phyloP scores from a whole-genome alignment of 2,888 invertebrate species.

The Herminia tarsipennalis region DNA sequence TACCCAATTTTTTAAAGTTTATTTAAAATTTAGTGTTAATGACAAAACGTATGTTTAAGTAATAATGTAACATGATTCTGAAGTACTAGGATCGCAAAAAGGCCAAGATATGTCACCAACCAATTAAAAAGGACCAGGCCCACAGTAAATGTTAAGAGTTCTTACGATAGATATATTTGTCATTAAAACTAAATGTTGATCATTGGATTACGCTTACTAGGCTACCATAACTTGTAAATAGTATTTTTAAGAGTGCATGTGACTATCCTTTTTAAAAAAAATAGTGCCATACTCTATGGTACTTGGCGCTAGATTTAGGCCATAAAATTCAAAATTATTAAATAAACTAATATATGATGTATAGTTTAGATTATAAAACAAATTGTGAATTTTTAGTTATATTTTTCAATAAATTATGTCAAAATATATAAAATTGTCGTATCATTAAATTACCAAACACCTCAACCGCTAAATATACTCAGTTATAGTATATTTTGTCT shows the following conservation, averaged over 20 bases:
- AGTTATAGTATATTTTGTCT: too few relatives aligned
- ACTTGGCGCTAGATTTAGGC: slow-evolving; percentile 18
- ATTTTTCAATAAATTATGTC: slow-evolving; percentile 47
- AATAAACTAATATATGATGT: slow-evolving; percentile 41
- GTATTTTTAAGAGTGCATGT: slow-evolving; percentile 22
- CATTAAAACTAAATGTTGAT: slow-evolving; percentile 3
- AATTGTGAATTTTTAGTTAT: slow-evolving; percentile 43
- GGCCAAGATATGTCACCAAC: background rate
- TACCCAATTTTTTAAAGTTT: too few relatives aligned
- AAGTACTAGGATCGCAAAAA: too few relatives aligned
- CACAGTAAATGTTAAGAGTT: too few relatives aligned
- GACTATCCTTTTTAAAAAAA: background rate
- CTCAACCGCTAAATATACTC: too few relatives aligned
- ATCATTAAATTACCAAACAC: too few relatives aligned
- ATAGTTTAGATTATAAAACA: slow-evolving; percentile 20
- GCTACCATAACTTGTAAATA: slow-evolving; percentile 37
- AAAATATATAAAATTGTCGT: slow-evolving; percentile 23
- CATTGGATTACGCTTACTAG: slow-evolving; percentile 41
- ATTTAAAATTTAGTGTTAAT: too few relatives aligned
- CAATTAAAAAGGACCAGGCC: background rate
- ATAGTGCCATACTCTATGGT: slow-evolving; percentile 32
- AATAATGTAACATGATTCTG: too few relatives aligned
- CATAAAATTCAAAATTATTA: slow-evolving; percentile 25
- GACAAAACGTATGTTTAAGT: too few relatives aligned
- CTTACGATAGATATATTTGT: background rate